Evolutionary conservation across 2,113 vertebrate species (phyloP).

Genomic region (Pan paniscus): DNA sequence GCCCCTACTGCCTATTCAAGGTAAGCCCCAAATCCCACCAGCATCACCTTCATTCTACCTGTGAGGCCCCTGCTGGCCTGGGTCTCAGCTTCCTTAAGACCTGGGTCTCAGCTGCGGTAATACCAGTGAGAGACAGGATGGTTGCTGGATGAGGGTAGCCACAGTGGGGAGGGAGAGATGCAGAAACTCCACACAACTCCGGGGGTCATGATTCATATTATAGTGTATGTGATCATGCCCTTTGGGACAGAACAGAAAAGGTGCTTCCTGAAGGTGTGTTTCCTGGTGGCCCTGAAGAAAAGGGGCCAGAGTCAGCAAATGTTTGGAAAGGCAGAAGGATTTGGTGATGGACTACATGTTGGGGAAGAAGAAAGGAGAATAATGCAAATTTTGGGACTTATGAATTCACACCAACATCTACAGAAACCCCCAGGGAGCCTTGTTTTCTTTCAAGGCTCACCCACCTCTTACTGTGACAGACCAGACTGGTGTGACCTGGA

Average conservation of each 20-base stretch:
- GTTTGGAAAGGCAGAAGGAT: not conserved
- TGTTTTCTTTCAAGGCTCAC: not conserved
- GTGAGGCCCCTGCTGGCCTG: not conserved
- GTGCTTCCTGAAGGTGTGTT: not conserved
- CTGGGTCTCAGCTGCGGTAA: not conserved
- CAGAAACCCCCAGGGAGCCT: not conserved
- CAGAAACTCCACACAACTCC: not conserved
- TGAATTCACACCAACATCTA: not conserved
- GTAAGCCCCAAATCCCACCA: not conserved
- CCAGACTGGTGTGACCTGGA: not conserved
- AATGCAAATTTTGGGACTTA: not conserved
- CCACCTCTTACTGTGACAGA: not conserved
- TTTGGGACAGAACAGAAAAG: not conserved
- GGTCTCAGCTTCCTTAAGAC: not conserved
- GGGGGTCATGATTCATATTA: not conserved
- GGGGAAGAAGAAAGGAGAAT: not conserved
- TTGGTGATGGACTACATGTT: no score
- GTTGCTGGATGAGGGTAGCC: not conserved
- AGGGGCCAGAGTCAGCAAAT: not conserved
- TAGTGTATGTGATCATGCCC: not conserved
- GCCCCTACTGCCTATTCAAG: not conserved
- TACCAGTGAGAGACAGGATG: not conserved
- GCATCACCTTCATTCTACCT: not conserved
- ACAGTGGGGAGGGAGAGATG: not conserved
- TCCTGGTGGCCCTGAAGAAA: not conserved